Evolutionary conservation across 1,140 invertebrate species (phyloP).

Genomic region (Achroia grisella): DNA sequence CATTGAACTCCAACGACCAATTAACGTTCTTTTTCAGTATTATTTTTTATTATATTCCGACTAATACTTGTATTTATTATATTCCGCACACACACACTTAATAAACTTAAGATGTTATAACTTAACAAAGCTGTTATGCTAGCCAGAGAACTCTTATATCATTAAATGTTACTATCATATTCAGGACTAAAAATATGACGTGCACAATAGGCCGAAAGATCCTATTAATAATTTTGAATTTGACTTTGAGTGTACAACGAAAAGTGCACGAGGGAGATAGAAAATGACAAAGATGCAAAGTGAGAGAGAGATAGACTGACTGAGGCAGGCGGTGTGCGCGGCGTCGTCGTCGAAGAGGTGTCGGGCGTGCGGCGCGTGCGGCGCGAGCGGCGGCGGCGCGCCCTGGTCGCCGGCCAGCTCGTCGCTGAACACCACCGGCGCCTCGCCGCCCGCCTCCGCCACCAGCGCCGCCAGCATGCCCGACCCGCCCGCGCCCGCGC

Average conservation of each 20-base stretch:
- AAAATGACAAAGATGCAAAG: neutral
- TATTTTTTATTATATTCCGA: no score
- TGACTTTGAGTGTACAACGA: no score
- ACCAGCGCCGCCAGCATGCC: slow-evolving; percentile 94
- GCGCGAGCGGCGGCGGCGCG: slow-evolving; percentile 30
- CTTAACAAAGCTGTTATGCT: no score
- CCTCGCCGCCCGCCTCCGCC: slow-evolving; percentile 90
- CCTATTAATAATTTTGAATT: neutral
- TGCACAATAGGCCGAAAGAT: neutral
- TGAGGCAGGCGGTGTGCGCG: slow-evolving; percentile 90
- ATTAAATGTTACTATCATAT: no score
- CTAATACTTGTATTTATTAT: no score
- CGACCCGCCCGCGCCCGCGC: slow-evolving; percentile 69
- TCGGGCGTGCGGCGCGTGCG: slow-evolving; percentile 20
- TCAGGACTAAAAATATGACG: no score
- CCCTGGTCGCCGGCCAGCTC: slow-evolving; percentile 85
- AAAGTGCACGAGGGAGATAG: neutral
- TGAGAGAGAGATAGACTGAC: slow-evolving; percentile 73
- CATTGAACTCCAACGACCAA: no score
- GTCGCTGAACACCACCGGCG: slow-evolving; percentile 94
- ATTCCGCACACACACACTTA: no score
- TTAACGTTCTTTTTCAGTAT: no score
- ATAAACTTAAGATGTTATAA: no score
- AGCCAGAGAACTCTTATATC: no score
- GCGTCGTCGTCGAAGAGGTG: slow-evolving; percentile 76